phyloP scores from a whole-genome alignment of 2,888 invertebrate species.

The Dromius quadrimaculatus region DNA sequence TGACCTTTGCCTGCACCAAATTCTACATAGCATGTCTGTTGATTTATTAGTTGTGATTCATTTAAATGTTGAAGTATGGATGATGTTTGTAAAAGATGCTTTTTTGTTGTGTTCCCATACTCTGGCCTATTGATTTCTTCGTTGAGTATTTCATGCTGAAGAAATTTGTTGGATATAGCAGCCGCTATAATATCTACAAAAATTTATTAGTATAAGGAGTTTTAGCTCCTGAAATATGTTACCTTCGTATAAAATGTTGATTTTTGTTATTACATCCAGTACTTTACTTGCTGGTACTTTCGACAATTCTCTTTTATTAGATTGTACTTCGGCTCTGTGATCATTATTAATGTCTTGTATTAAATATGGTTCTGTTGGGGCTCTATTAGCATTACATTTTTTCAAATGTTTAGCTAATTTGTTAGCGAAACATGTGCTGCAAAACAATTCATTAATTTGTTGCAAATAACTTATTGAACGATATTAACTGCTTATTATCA shows the following conservation, averaged over 20 bases:
- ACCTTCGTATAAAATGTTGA: constrained; percentile 65
- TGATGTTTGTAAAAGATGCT: constrained; percentile 84
- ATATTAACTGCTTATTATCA: constrained; percentile 78
- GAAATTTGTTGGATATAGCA: constrained; percentile 64
- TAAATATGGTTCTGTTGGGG: constrained; percentile 70
- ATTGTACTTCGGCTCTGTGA: constrained; percentile 56
- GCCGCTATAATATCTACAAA: constrained; percentile 59
- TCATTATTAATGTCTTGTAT: constrained; percentile 68
- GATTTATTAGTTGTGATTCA: constrained; percentile 70
- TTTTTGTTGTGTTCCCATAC: constrained; percentile 74
- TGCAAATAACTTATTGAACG: constrained; percentile 21
- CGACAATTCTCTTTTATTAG: constrained; percentile 62
- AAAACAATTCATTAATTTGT: constrained; percentile 58
- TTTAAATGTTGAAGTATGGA: constrained; percentile 80
- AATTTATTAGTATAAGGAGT: background rate
- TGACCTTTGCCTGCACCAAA: constrained; percentile 93
- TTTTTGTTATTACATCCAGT: constrained; percentile 64
- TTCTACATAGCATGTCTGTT: constrained; percentile 82
- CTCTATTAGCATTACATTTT: constrained; percentile 78
- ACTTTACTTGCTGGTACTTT: constrained; percentile 64
- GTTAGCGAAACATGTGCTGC: constrained; percentile 75
- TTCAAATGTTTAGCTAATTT: constrained; percentile 78
- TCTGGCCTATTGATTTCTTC: constrained; percentile 68
- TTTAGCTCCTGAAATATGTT: constrained; percentile 17
- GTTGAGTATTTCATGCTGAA: constrained; percentile 67